Conservation (phyloP, 2,113 vertebrate genomes). For the Erythrocercus mccallii region DNA sequence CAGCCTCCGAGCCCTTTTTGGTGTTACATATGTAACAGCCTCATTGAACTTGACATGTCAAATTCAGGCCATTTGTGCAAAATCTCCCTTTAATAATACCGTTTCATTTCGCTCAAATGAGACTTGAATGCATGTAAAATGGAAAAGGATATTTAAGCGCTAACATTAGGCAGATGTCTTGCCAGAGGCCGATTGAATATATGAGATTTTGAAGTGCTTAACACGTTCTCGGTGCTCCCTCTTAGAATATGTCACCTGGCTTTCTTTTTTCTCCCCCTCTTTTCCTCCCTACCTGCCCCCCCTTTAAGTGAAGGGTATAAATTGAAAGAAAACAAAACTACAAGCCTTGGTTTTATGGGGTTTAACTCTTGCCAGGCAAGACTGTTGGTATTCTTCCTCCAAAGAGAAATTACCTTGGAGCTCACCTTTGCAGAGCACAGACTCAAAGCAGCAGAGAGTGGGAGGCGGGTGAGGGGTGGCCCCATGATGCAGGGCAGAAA, state of each 20-base stretch:
- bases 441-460: not conserved
- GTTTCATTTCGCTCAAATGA: constrained; percentile 87
- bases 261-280: constrained; percentile 19
- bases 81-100: constrained; percentile 95
- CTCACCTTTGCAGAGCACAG: not conserved
- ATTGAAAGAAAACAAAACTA: constrained; percentile 75
- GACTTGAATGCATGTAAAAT: constrained; percentile 88
- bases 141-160: constrained; percentile 85
- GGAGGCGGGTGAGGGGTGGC: rapidly evolving
- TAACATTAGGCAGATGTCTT: constrained; percentile 84
- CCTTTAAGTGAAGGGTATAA: constrained; percentile 67
- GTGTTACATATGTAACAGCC: constrained; percentile 82
- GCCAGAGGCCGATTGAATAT: constrained; percentile 77
- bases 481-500: not conserved
- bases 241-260: constrained; percentile 66
- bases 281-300: not conserved
- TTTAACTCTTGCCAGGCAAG: constrained; percentile 61
- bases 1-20: constrained; percentile 68
- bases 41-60: constrained; percentile 96
- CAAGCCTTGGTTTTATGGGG: constrained; percentile 49
- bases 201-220: constrained; percentile 82
- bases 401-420: not conserved
- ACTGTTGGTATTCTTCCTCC: not conserved
- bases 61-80: constrained; percentile 97
- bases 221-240: constrained; percentile 68